phyloP scores from a whole-genome alignment of 2,113 vertebrate species.

The Pomatostomus ruficeps region DNA sequence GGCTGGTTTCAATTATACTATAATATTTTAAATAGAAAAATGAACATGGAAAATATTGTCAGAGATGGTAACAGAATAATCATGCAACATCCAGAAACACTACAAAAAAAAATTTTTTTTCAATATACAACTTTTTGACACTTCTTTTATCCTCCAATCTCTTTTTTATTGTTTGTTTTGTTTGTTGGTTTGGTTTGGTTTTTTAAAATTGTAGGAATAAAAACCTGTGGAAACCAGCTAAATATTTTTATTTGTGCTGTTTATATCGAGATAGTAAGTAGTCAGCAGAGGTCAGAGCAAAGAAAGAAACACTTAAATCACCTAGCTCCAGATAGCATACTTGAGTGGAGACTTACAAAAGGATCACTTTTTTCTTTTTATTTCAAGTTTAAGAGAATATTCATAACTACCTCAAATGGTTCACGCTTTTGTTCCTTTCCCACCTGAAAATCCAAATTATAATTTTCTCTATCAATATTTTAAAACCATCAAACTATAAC shows the following conservation, averaged over 20 bases:
- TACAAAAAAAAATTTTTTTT: background rate
- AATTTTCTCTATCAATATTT: background rate
- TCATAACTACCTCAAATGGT: background rate
- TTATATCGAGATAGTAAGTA: background rate
- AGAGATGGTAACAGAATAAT: background rate
- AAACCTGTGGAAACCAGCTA: background rate
- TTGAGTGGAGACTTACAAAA: background rate
- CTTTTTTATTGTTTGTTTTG: background rate
- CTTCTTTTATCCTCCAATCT: background rate
- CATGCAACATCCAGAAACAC: background rate
- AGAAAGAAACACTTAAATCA: background rate
- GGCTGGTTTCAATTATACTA: background rate
- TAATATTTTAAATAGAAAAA: background rate
- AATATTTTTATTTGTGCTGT: background rate
- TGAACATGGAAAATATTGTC: background rate
- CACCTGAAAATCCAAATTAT: background rate
- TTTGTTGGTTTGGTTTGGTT: background rate
- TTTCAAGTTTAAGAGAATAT: background rate
- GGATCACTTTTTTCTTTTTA: accelerated
- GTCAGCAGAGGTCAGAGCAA: background rate
- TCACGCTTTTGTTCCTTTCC: background rate
- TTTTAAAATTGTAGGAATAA: background rate
- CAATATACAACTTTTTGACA: background rate
- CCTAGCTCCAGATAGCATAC: background rate
- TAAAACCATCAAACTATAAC: background rate